Evolutionary conservation across 2,797 vertebrate species (phyloP).

Genomic region (Loris lydekkerianus): DNA sequence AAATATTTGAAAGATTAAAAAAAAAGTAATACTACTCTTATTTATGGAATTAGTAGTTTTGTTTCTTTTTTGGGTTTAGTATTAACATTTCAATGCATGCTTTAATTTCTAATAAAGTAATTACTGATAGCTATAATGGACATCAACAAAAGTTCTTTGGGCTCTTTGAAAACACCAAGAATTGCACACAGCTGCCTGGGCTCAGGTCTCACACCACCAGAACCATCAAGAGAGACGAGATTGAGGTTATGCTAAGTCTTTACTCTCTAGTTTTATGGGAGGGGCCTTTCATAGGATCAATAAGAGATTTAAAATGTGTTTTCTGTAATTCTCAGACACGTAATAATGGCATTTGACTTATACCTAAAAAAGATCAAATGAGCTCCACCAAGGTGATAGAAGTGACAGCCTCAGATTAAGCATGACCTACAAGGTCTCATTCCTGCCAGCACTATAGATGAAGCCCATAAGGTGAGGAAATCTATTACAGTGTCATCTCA

Average conservation of each 20-base stretch:
- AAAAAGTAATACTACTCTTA: neutral
- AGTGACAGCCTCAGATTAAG: neutral
- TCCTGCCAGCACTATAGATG: neutral
- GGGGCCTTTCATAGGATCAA: neutral
- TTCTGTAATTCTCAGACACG: neutral
- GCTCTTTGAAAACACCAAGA: neutral
- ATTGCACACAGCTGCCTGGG: no score
- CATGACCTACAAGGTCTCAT: neutral
- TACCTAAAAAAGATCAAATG: neutral
- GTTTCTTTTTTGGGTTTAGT: neutral
- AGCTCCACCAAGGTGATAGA: neutral
- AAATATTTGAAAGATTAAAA: neutral
- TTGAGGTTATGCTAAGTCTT: neutral
- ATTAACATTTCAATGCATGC: neutral
- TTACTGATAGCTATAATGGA: neutral
- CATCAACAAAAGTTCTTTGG: neutral
- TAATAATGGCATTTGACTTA: slow-evolving; percentile 28
- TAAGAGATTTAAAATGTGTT: neutral
- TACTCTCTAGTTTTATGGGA: neutral
- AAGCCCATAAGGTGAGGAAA: neutral
- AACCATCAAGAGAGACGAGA: neutral
- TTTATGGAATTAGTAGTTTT: neutral
- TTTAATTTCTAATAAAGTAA: neutral
- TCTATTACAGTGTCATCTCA: neutral
- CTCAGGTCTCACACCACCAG: no score